Conservation (phyloP, 2,797 vertebrate genomes). For the Pteropus rufus region DNA sequence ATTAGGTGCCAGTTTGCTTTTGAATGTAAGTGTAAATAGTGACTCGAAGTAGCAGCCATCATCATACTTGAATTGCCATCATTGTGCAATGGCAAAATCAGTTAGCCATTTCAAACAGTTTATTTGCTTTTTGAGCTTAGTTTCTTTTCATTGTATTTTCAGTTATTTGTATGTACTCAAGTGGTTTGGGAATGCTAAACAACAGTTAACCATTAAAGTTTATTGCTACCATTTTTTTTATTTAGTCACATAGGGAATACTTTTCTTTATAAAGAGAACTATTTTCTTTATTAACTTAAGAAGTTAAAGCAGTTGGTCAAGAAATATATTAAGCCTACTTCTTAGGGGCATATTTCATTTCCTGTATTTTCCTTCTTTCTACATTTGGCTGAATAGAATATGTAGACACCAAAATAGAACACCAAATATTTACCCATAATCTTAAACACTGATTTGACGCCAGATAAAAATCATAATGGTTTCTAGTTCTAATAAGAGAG, state of each 20-base stretch:
- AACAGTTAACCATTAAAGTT: neutral
- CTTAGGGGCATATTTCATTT: slow-evolving; percentile 27
- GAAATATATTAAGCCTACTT: neutral
- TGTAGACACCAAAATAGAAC: neutral
- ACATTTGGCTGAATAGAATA: neutral
- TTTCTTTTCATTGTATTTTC: neutral
- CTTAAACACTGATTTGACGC: slow-evolving; percentile 36
- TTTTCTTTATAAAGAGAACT: slow-evolving; percentile 20
- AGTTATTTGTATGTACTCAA: neutral
- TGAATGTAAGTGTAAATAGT: neutral
- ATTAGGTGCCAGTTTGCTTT: neutral
- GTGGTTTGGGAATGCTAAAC: neutral
- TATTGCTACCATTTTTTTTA: neutral
- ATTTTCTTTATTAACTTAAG: neutral
- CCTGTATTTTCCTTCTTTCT: slow-evolving; percentile 34
- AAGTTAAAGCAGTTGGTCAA: neutral
- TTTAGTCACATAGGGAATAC: neutral
- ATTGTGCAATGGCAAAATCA: neutral
- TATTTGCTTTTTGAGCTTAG: neutral
- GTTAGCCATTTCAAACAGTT: neutral
- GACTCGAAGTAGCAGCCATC: neutral
- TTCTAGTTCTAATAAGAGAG: neutral
- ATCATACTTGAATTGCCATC: neutral
- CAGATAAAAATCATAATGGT: neutral
- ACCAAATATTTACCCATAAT: slow-evolving; percentile 51